Percentiles rank a stretch among this genome's conserved stretches.
Evolutionary conservation across 2,797 vertebrate species (phyloP).

Genomic region (Carduelis carduelis): DNA sequence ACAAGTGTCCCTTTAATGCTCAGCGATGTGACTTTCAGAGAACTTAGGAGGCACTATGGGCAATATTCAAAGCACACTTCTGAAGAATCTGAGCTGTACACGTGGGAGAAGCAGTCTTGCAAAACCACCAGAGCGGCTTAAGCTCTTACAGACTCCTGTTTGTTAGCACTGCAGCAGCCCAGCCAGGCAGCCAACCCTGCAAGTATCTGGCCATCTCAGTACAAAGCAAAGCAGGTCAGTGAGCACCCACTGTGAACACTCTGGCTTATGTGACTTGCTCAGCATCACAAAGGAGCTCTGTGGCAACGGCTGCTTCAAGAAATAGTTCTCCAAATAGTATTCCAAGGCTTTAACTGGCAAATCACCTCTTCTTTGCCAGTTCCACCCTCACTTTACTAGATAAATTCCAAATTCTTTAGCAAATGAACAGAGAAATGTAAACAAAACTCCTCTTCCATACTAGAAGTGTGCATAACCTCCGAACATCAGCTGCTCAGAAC

Average conservation of each 20-base stretch:
- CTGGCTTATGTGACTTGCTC: neutral
- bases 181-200: neutral
- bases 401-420: neutral
- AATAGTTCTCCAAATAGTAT: neutral
- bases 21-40: neutral
- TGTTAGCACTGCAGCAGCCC: neutral
- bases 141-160: neutral
- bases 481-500: neutral
- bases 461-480: neutral
- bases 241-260: neutral
- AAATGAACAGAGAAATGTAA: neutral
- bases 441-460: neutral
- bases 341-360: neutral
- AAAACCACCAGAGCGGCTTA: neutral
- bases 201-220: neutral
- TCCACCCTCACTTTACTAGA: neutral
- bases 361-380: neutral
- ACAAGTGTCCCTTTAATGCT: conserved; percentile 34
- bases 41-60: neutral
- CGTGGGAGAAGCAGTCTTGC: neutral
- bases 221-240: neutral
- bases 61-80: neutral
- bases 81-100: neutral
- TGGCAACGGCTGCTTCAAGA: neutral
- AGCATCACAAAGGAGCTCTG: neutral